Evolutionary conservation across 2,797 vertebrate genomes (phyloP), one percentile per base, ranked within the genome.

Genomic region (Danio tinwini): DNA sequence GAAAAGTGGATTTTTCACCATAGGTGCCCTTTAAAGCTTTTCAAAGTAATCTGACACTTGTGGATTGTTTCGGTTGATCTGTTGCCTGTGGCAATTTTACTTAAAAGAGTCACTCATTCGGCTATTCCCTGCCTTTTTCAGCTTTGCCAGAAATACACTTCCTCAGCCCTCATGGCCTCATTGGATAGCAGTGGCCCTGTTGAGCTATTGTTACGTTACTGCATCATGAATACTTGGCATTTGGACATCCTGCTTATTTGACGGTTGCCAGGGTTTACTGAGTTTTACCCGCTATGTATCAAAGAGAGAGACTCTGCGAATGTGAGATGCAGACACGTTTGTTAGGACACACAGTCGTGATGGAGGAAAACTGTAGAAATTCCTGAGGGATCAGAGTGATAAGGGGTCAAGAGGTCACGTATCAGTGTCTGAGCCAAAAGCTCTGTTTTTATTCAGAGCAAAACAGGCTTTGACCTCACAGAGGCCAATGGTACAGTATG

Each of bases 381-480:
- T 76, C 52, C 45, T 21, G 16, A 37, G 71, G 61, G 67, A 70
- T 39, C 5, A 49, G 45, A 45, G 10, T 52, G 49, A 50, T 17
- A 59, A 47, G 50, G 62, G 40, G 47, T 68, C 49, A 63, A 39
- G 37, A 82, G 63, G 74, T 76, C 58, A 52, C 19, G 56, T 70
- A 81, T 74, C 49, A 52, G 64, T 81, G 70, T 80, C 68, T 78
- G 55, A 67, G 52, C 39, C 45, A 53, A 53, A 44, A 37, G 44
- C 63, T 56, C 59, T 68, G 81, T 70, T 74, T 79, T 78, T 47
- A 77, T 63, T 45, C 56, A 71, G 64, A 61, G 0, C 17, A 5
- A 68, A 75, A 61, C 40, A 45, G 49, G 74, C 42, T 55, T 74
- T 76, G 79, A 64, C 64, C 64, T 74, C 50, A 63, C 55, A 80